phyloP scores from a whole-genome alignment of 2,888 invertebrate species.

The Andrena marginata region DNA sequence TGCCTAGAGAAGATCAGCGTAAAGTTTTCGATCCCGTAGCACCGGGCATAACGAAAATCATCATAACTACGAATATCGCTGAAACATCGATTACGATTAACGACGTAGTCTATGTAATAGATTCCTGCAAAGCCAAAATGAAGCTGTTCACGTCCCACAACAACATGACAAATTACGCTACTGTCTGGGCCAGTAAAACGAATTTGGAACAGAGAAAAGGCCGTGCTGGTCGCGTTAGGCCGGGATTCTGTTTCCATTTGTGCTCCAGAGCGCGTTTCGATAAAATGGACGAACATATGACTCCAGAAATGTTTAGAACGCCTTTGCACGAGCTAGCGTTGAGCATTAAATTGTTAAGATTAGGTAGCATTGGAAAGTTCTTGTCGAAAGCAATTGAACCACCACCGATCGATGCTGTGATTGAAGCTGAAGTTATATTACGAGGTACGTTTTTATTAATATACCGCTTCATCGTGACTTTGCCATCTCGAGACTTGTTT shows the following conservation, averaged over 20 bases:
- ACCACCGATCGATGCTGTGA: constrained; percentile 98
- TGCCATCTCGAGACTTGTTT: neutral
- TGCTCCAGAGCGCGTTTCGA: constrained; percentile 92
- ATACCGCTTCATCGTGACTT: neutral
- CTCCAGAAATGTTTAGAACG: constrained; percentile 99
- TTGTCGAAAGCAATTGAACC: constrained; percentile 98
- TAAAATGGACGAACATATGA: constrained; percentile 94
- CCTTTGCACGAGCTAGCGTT: constrained; percentile 98
- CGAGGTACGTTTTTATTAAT: constrained; percentile 80
- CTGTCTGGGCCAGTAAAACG: constrained; percentile 97
- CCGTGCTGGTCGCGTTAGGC: constrained; percentile 97
- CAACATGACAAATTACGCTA: constrained; percentile 99
- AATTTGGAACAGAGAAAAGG: constrained; percentile 98
- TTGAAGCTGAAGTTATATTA: constrained; percentile 96
- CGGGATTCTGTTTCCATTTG: constrained; percentile 97
- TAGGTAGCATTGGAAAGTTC: constrained; percentile 97
- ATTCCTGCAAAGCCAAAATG: constrained; percentile 98
- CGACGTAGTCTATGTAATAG: constrained; percentile 99
- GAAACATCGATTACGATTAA: constrained; percentile 99
- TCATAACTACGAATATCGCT: constrained; percentile 98
- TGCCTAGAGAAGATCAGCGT: constrained; percentile 97
- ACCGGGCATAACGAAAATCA: constrained; percentile 94
- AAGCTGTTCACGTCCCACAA: constrained; percentile 99
- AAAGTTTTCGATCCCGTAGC: constrained; percentile 96
- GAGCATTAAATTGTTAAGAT: constrained; percentile 94